Evolutionary conservation across 2,113 vertebrate species (phyloP), one percentile per base, ranked within the genome.

Genomic region (Lepus timidus): DNA sequence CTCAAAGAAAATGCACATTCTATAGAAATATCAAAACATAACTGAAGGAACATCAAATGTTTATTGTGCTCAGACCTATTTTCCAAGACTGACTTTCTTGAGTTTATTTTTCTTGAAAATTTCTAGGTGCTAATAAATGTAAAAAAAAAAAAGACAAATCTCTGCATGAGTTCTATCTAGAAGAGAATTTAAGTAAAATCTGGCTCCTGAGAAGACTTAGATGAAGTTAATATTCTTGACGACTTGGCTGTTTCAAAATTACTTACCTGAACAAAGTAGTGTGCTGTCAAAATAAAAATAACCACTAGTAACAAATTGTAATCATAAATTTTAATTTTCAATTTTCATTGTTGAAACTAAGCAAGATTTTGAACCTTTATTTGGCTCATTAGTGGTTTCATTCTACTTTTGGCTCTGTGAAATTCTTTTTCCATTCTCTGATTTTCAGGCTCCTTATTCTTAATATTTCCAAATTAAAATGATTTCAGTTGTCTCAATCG

Each of bases 241-340:
- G 74, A 79, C 22, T 87, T 31, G 75, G 23, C 51, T 78, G 39
- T 90, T 84, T 87, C 36, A 73, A 51, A 65, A 17, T 84, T 78
- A 92, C 31, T 95, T 95, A 89, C 17, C 4, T 52, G 9, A 44
- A 36, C 8, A 83, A 89, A 81, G 67, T 84, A 87, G 52, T 70
- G 36, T 68, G 29, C 44, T 51, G 79, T 84, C 90, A 91, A 95
- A 96, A 88, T 75, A 25, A 79, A 89, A 79, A 80, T 75, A 79
- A 2, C 81, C 20, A 67, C 49, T 81, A 68, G 39, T 62, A 85
- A 90, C 6, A 44, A 74, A 31, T 62, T 13, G 51, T 6, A 76
- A 36, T 62, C 6, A 90, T 68, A 95, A 19, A 31, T 86, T 83
- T 75, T 83, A 84, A 81, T 19, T 90, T n/a, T 79, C 8, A 71